Base-by-base conservation (phyloP, 2,797 vertebrate genomes). In the Tapera naevia region DNA sequence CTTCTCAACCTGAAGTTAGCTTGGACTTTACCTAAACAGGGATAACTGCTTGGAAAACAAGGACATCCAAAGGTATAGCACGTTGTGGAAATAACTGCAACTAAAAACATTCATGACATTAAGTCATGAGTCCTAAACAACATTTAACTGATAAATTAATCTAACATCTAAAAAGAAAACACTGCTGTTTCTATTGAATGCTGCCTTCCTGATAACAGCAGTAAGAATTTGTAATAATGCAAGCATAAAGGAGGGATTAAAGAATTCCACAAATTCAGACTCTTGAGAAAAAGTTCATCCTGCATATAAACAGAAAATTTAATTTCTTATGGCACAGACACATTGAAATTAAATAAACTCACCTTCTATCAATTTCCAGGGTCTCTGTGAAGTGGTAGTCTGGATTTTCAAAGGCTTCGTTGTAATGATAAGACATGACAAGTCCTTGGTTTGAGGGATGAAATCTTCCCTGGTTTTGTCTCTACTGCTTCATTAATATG, bases 301-400 rank as follows among this genome's bases (percentile, higher is more conserved):
- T 67, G 33, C 37, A 37, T 50, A 37, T 28, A 50, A 71, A 61
- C 4, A 76, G 39, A 71, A 22, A 16, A 80, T 53, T 69, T 51
- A n/a, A 45, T 73, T 64, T 48, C 21, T 50, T 61, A 35, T 1
- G 9, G 14, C n/a, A 73, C 17, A 70, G 24, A 33, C 33, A 39
- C 16, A 82, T 30, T 10, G 76, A 61, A 58, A 85, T 76, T 24
- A 58, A 41, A 71, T 32, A 43, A 50, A 96, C 96, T 96, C 96
- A 99, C 99, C 98, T 96, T 96, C 96, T 98, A 90, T 98, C 97
- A 45, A 98, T 95, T 95, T 98, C 98, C 93, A 98, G 84, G 5
- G 98, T 98, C 69, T 98, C 98, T 8, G 98, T 98, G 94, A 98
- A 98, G 94, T 98, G 97, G 91, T 98, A 98, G 83, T 96, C 98